Percentiles rank a stretch among this genome's conserved stretches.
These are phyloP conservation scores for Oceanodroma leucorhoa DNA, from an alignment of 2,797 vertebrate genomes.

Conservation along the genomic window DNA sequence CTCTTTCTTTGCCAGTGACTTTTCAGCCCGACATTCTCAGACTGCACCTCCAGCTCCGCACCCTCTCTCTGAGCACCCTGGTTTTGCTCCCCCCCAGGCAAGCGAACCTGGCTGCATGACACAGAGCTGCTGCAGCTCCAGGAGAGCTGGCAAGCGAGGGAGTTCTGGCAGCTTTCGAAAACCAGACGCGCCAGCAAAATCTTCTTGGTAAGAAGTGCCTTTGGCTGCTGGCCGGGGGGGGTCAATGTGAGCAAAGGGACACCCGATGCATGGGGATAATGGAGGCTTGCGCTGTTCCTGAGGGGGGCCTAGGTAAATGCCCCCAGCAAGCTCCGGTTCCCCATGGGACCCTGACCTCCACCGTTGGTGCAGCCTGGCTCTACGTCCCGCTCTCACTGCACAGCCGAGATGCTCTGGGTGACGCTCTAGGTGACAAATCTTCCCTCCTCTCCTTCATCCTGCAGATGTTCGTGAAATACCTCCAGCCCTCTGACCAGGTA, in stretches of 20 bases:
- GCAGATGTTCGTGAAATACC: background rate
- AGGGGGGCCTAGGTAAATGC: background rate
- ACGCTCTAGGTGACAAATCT: background rate
- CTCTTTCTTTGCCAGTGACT: background rate
- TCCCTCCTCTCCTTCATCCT: background rate
- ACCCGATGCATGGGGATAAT: rapidly evolving
- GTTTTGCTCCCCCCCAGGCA: background rate
- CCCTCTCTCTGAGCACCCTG: background rate
- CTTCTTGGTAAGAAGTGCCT: background rate
- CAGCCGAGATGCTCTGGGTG: background rate
- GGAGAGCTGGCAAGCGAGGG: rapidly evolving
- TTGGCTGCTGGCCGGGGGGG: background rate
- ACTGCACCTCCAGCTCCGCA: background rate
- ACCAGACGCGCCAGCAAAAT: rapidly evolving
- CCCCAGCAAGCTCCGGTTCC: background rate
- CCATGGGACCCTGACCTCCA: rapidly evolving
- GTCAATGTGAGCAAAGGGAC: background rate
- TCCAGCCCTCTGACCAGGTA: background rate
- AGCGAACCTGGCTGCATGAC: background rate
- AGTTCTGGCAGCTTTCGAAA: rapidly evolving
- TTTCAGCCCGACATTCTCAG: background rate
- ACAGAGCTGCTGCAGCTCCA: background rate
- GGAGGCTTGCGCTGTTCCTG: rapidly evolving
- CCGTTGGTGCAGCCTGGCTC: rapidly evolving
- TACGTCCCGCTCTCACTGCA: rapidly evolving